These are phyloP conservation scores for Gibbula magus DNA, from an alignment of 2,888 invertebrate genomes.

Conservation along the genomic window DNA sequence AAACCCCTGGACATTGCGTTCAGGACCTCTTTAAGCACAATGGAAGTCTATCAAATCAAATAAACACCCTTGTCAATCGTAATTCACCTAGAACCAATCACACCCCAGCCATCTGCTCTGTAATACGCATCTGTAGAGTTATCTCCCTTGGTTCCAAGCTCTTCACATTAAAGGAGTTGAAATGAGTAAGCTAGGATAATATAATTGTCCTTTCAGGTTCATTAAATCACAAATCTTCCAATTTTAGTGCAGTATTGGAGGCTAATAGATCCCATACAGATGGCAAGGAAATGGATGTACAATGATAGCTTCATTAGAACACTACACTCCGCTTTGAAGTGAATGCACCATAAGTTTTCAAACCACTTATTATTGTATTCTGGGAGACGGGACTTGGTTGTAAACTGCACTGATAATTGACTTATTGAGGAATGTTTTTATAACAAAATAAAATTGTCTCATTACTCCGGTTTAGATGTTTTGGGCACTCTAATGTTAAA, in stretches of 20 bases:
- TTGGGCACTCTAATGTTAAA: too few species aligned
- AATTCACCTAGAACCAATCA: slow-evolving; percentile 9
- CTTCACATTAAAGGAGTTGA: not conserved
- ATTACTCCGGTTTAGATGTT: too few species aligned
- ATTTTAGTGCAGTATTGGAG: slow-evolving; percentile 16
- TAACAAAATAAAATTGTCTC: too few species aligned
- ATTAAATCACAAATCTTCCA: slow-evolving; percentile 9
- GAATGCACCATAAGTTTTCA: too few species aligned
- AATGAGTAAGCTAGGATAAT: slow-evolving; percentile 22
- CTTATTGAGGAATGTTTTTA: too few species aligned
- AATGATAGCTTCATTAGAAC: too few species aligned
- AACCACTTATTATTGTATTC: too few species aligned
- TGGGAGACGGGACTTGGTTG: too few species aligned
- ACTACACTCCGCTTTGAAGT: too few species aligned
- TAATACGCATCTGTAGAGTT: not conserved
- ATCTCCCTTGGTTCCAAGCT: slow-evolving; percentile 5
- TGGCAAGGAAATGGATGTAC: not conserved
- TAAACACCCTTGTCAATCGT: slow-evolving; percentile 14
- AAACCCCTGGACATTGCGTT: slow-evolving; percentile 8
- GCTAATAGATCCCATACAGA: slow-evolving; percentile 2
- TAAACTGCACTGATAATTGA: too few species aligned
- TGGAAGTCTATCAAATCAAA: slow-evolving; percentile 20
- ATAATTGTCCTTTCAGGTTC: slow-evolving; percentile 12
- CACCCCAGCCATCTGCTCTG: slow-evolving; percentile 2
- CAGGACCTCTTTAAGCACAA: slow-evolving; percentile 5